Evolutionary conservation across 2,113 vertebrate genomes (phyloP), one percentile per base, ranked within the genome.

Genomic region (Anhinga anhinga): DNA sequence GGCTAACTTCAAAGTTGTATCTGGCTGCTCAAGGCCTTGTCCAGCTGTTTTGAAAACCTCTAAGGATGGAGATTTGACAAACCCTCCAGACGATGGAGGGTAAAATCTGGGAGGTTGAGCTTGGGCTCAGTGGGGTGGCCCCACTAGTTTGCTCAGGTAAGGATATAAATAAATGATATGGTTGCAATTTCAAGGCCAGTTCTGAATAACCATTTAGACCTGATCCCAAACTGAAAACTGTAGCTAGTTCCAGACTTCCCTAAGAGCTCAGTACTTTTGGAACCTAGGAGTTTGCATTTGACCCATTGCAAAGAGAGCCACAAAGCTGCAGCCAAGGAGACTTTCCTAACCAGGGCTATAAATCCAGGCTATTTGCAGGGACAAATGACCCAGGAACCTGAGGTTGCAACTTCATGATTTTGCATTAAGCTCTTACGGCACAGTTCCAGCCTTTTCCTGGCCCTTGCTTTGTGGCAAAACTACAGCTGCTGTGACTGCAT

Each of bases 361-460:
- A 97, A 95, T 97, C 71, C 62, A 49, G 42, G 62, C 42, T 93
- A 17, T 96, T 95, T 94, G 77, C 77, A 91, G 1, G 77, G 86
- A 96, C 88, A 89, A 95, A 95, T 80, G 91, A 93, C 91, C 88
- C 86, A 91, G 95, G 95, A 96, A 95, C 83, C 62, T 76, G 74
- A 95, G 87, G 44, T 12, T 96, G 93, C 84, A 95, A 80, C 58
- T 95, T 88, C 72, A 42, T 96, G 78, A 94, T 96, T 95, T 94
- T 93, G 63, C 84, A 80, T 80, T 94, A 95, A 95, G 82, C 74
- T 93, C 70, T 56, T 65, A 88, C 82, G 94, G 89, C 95, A 87
- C 66, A 17, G 73, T 85, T 96, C 95, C 95, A 97, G 71, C 34
- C 36, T 72, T 91, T 96, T 96, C 85, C 90, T 97, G 96, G 96